Evolutionary conservation across 2,797 vertebrate species (phyloP).

Genomic region (Sebastes glaucus): DNA sequence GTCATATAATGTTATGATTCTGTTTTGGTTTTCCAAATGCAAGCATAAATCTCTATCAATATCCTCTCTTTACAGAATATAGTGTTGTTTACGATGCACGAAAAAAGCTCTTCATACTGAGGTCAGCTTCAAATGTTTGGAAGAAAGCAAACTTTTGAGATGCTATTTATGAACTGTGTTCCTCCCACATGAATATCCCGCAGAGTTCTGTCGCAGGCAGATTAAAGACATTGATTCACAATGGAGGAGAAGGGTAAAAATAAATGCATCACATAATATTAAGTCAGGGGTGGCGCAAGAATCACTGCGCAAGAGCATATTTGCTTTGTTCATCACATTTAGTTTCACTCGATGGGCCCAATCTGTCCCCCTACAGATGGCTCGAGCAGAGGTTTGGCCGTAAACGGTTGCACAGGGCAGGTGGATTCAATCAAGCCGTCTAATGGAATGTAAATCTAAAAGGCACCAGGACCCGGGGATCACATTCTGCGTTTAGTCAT

Average conservation of each 20-base stretch:
- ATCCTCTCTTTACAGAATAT: slow-evolving; percentile 12
- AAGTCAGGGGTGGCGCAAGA: slow-evolving; percentile 30
- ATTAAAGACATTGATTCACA: slow-evolving; percentile 57
- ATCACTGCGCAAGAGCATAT: slow-evolving; percentile 40
- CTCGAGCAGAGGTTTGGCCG: slow-evolving; percentile 47
- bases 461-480: slow-evolving; percentile 47
- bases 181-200: slow-evolving; percentile 52
- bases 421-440: slow-evolving; percentile 76
- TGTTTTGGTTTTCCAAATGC: not conserved
- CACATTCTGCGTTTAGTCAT: slow-evolving; percentile 60
- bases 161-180: slow-evolving; percentile 55
- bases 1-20: not conserved
- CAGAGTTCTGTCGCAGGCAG: slow-evolving; percentile 54
- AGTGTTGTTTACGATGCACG: slow-evolving; percentile 15
- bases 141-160: slow-evolving; percentile 54
- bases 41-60: not conserved
- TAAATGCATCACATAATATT: slow-evolving; percentile 53
- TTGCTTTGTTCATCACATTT: slow-evolving; percentile 60
- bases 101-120: slow-evolving; percentile 19
- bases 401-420: slow-evolving; percentile 66
- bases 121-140: slow-evolving; percentile 33
- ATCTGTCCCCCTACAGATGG: slow-evolving; percentile 67
- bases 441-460: slow-evolving; percentile 79
- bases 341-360: slow-evolving; percentile 54
- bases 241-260: slow-evolving; percentile 57